Base-by-base conservation (phyloP, 2,797 vertebrate genomes). In the Phalloptychus januarius region DNA sequence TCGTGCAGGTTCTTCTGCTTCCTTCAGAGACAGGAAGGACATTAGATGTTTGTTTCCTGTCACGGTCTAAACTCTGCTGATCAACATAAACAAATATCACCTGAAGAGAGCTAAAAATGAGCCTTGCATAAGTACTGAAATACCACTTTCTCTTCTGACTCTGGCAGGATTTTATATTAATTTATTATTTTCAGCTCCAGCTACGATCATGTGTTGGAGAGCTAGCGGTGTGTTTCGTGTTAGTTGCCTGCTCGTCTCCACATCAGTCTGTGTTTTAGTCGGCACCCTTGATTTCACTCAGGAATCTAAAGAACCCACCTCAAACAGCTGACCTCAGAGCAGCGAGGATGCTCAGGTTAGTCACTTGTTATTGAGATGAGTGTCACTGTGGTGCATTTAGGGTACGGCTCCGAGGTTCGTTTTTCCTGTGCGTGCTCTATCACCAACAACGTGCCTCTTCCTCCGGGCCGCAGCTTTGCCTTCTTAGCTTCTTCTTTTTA, bases 161-260 rank as follows among this genome's bases (percentile, higher is more conserved):
- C 40, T 70, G 67, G 67, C 5, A 44, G 25, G 25, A 70, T 44
- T 70, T 58, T 15, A 70, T 33, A 18, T 44, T 44, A 13, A 28
- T 70, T 82, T 74, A 82, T 86, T 33, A 48, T 50, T 92, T 91
- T 92, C 83, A 86, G 81, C 70, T 54, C 69, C 80, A 33, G 70
- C 75, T 77, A 85, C 72, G 52, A 81, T 74, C 72, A 80, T 75
- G 69, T 69, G 80, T 38, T 71, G 50, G n/a, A 13, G 25, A 84
- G 50, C 15, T 67, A 10, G 67, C 58, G 72, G 48, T 40, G 28
- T 18, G 72, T 25, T 63, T 48, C 52, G 20, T 71, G 84, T 82
- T 75, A n/a, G 52, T 76, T 77, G 63, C 77, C 80, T 67, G 74
- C 33, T 52, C 40, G 20, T 78, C 69, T 8, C 67, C 20, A 15